Evolutionary conservation across 2,888 invertebrate genomes (phyloP).

Genomic region (Trichopoda pennipes): DNA sequence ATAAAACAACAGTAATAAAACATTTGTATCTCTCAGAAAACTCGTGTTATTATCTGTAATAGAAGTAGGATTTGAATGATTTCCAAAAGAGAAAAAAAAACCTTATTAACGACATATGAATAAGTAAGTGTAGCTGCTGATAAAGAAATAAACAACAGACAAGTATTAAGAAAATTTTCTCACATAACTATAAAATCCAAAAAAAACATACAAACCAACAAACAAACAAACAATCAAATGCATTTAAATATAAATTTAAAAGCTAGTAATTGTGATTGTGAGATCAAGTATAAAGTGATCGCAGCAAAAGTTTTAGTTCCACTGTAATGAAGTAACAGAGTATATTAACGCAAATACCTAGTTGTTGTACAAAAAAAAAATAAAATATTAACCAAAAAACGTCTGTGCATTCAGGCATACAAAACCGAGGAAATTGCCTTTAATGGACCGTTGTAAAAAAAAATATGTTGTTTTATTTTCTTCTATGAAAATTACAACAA

Average conservation of each 20-base stretch:
- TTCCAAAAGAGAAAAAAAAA: conserved; percentile 32
- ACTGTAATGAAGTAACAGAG: background rate
- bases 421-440: conserved; percentile 67
- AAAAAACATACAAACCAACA: too few relatives aligned
- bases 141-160: background rate
- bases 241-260: conserved; percentile 1
- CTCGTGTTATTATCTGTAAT: background rate
- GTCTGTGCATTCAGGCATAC: conserved; percentile 52
- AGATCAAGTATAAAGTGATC: conserved; percentile 9
- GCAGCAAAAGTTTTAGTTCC: conserved; percentile 14
- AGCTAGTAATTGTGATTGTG: background rate
- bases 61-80: conserved; percentile 21
- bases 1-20: background rate
- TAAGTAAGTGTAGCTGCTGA: background rate
- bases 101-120: background rate
- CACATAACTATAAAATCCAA: conserved; percentile 50
- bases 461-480: conserved; percentile 12
- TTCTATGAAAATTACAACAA: conserved; percentile 29
- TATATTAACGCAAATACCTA: background rate
- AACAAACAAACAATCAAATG: conserved; percentile 10
- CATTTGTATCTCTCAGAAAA: conserved; percentile 3
- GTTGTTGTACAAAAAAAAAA: conserved; percentile 11
- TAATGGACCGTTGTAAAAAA: conserved; percentile 63
- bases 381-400: conserved; percentile 8
- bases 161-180: conserved; percentile 30